Base-by-base conservation (phyloP, 2,797 vertebrate genomes). In the Betta splendens region DNA sequence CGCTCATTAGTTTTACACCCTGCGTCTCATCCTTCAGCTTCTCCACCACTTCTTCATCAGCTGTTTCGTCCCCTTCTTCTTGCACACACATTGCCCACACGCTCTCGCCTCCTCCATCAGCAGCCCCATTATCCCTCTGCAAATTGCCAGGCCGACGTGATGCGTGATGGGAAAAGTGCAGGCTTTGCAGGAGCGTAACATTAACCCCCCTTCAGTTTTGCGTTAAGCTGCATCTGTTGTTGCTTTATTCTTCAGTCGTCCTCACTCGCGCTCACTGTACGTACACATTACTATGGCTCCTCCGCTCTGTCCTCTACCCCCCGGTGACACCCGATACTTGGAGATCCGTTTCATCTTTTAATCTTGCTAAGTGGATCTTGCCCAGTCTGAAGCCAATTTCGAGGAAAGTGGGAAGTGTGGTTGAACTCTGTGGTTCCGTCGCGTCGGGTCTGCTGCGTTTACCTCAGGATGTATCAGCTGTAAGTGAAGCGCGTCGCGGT, bases 311-410 rank as follows among this genome's bases (percentile, higher is more conserved):
- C 65, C 58, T 63, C 72, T 59, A 66, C 80, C 75, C 76, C 64
- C 60, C 26, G 51, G 53, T 17, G 87, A 86, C 80, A 92, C 85
- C 71, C 89, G 75, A 81, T 88, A 88, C 89, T 89, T 89, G 66
- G 84, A 89, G 88, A 91, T 91, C 87, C 77, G 89, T 92, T 91
- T 90, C 87, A 87, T 90, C 91, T 92, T 85, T 85, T 90, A 91
- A 92, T 92, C 89, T 87, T 72, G 76, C 72, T 92, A 89, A 92
- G 87, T 88, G 88, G 84, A 88, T 85, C 85, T 83, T 78, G 65
- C 67, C 46, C 63, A 54, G 66, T 73, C 82, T 77, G 48, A 42
- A 45, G 58, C 67, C 67, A 69, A 69, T 90, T 89, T 90, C 69
- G 70, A 70, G 83, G 72, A 77, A 88, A 68, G 77, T 18, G 81